Evolutionary conservation across 2,888 invertebrate genomes (phyloP).

Genomic region (Balanococcus diminutus): DNA sequence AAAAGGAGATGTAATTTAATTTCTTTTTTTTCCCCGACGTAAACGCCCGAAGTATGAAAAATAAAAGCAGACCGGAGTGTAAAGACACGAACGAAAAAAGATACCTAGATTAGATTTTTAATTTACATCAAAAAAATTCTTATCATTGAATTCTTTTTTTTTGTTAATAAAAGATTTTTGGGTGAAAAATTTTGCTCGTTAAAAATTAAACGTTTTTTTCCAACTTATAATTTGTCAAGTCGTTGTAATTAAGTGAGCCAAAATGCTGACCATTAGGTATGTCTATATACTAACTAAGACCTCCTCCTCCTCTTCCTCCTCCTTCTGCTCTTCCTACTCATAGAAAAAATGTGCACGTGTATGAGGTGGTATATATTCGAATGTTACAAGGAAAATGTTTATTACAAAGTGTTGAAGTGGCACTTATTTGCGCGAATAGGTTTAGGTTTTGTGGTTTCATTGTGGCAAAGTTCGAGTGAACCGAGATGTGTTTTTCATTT

Average conservation of each 20-base stretch:
- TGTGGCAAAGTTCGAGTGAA: not conserved
- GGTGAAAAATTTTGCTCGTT: not conserved
- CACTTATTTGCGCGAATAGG: not conserved
- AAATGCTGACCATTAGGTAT: not conserved
- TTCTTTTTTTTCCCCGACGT: not conserved
- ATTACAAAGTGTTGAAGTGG: not conserved
- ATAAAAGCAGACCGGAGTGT: not conserved
- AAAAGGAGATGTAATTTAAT: not conserved
- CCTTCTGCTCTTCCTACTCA: too few species aligned
- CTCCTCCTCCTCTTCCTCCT: too few species aligned
- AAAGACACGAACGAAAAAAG: not conserved
- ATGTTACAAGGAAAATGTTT: not conserved
- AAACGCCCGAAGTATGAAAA: not conserved
- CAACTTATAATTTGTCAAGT: not conserved
- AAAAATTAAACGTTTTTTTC: not conserved
- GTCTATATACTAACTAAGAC: not conserved
- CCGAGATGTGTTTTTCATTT: not conserved
- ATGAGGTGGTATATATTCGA: not conserved
- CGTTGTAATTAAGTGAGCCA: too few species aligned
- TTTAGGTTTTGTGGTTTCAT: not conserved
- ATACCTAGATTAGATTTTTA: not conserved
- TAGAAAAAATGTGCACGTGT: too few species aligned
- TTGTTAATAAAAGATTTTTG: not conserved
- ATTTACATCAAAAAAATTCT: not conserved
- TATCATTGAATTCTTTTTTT: not conserved